These are phyloP conservation scores for Lochmaea crataegi DNA, from an alignment of 2,888 invertebrate species.

Conservation along the genomic window DNA sequence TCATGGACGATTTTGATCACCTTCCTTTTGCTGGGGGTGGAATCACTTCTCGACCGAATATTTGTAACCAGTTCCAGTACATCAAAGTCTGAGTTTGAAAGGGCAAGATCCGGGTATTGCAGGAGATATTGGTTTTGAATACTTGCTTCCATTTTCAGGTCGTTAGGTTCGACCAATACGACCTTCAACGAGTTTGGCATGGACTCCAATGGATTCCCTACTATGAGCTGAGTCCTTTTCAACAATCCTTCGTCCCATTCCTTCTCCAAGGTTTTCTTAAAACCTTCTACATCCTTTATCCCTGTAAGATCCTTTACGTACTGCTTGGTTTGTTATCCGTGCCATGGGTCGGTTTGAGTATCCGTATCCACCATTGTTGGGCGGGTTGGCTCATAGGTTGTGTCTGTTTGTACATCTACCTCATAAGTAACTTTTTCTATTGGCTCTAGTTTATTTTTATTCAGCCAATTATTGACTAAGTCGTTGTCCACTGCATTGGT, in stretches of 20 bases:
- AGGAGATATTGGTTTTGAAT: background rate
- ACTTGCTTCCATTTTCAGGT: background rate
- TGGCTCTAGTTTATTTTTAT: background rate
- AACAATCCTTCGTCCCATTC: background rate
- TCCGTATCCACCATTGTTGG: background rate
- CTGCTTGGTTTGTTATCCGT: background rate
- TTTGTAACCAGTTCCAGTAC: background rate
- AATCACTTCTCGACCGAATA: background rate
- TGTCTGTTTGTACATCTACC: background rate
- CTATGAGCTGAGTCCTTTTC: background rate
- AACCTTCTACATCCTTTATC: background rate
- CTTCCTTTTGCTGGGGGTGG: background rate
- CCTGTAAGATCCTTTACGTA: no score
- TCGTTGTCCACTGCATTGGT: background rate
- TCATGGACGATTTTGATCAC: background rate
- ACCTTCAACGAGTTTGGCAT: background rate
- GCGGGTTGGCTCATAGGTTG: background rate
- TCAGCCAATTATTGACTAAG: background rate
- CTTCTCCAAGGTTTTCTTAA: background rate
- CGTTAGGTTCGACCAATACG: background rate
- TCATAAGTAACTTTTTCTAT: background rate
- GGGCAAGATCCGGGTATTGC: background rate
- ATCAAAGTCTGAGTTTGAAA: background rate
- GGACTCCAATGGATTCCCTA: background rate
- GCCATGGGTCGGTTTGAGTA: background rate